Percentiles rank a stretch among this genome's conserved stretches.
These are phyloP conservation scores for Alosa sapidissima DNA, from an alignment of 2,797 vertebrate genomes.

Conservation along the genomic window DNA sequence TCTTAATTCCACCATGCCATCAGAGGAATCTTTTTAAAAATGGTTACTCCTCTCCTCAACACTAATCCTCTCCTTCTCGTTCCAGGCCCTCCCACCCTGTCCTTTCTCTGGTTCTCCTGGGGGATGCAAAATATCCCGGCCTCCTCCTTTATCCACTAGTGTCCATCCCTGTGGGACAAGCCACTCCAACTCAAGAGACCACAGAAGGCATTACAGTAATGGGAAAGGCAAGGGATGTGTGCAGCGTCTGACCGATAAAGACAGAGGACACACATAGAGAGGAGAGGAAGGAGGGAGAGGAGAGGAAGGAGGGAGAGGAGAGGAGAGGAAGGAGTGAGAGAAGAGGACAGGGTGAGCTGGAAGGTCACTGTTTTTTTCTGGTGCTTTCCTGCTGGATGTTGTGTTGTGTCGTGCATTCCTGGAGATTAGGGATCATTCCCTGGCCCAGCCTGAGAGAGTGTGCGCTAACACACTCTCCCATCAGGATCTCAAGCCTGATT, in stretches of 20 bases:
- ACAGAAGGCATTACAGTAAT: not conserved
- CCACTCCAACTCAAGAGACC: not conserved
- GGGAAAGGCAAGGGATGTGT: not conserved
- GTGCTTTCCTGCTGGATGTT: slow-evolving; percentile 2
- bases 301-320: slow-evolving; percentile 3
- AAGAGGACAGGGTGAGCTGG: slow-evolving; percentile 16
- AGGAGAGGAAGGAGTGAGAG: not conserved
- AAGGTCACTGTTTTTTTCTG: not conserved
- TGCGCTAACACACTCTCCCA: not conserved
- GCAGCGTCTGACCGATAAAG: not conserved
- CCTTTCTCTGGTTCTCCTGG: not conserved
- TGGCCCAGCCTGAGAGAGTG: not conserved
- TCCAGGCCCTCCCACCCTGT: not conserved
- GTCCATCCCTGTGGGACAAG: not conserved
- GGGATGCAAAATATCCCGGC: not conserved
- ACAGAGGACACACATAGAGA: slow-evolving; percentile 2
- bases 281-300: not conserved
- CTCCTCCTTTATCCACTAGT: not conserved
- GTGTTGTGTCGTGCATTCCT: slow-evolving; percentile 39
- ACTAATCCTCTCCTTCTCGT: not conserved
- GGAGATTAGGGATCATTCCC: slow-evolving; percentile 40
- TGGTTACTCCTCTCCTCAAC: not conserved
- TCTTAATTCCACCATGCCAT: not conserved
- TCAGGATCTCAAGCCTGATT: not conserved
- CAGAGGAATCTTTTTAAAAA: not conserved